Percentiles rank a stretch among this genome's conserved stretches.
phyloP scores from a whole-genome alignment of 2,888 invertebrate genomes.

The Heliothis peltigera region DNA sequence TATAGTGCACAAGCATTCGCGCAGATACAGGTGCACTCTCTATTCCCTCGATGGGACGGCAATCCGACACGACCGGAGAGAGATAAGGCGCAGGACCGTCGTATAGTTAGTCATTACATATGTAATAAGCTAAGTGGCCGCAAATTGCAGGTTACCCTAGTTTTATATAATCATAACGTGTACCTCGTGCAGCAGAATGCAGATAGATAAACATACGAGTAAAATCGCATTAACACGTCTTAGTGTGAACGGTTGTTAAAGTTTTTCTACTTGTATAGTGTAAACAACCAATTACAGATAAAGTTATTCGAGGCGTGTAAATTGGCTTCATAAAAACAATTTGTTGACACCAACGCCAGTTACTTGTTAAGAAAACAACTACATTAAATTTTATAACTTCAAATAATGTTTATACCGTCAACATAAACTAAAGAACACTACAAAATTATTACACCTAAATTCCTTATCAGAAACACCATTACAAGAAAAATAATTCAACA shows the following conservation, averaged over 20 bases:
- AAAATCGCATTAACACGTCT: constrained; percentile 3
- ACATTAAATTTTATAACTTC: not conserved
- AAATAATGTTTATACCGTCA: constrained; percentile 1
- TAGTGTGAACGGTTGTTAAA: not conserved
- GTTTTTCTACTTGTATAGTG: constrained; percentile 1
- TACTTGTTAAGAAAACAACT: not conserved
- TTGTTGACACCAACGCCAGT: not conserved
- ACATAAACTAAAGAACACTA: not conserved
- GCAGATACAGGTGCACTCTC: no score
- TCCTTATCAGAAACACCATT: constrained; percentile 21
- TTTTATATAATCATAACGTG: constrained; percentile 15
- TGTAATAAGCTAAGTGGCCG: constrained; percentile 18
- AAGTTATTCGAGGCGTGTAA: constrained; percentile 8
- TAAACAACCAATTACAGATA: constrained; percentile 24
- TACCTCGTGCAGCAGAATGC: constrained; percentile 11
- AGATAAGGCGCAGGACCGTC: no score
- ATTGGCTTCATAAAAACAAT: constrained; percentile 10
- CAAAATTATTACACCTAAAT: constrained; percentile 1
- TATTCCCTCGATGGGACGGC: no score
- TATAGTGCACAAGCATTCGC: no score
- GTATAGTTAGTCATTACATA: no score
- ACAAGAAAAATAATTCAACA: constrained; percentile 23
- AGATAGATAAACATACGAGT: constrained; percentile 8
- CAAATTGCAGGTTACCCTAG: constrained; percentile 39
- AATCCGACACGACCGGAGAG: no score